Evolutionary conservation across 1,140 invertebrate species (phyloP).

Genomic region (Delia radicum): DNA sequence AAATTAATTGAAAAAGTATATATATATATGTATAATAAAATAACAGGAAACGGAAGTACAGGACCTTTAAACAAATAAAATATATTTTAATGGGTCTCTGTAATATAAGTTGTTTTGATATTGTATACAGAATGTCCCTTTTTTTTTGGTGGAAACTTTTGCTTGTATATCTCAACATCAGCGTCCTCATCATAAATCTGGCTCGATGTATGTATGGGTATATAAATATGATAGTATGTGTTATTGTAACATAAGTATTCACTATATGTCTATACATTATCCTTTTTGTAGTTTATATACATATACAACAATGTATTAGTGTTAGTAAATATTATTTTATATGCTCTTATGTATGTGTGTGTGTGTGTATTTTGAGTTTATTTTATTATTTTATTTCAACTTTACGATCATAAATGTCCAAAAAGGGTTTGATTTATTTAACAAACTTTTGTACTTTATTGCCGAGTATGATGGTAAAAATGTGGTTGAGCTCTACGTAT

Average conservation of each 20-base stretch:
- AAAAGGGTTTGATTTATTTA: slow-evolving; percentile 50
- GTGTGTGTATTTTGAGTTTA: not conserved
- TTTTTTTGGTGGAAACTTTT: too few species aligned
- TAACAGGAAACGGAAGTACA: too few species aligned
- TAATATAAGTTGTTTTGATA: too few species aligned
- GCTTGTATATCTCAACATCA: not conserved
- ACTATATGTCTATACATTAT: not conserved
- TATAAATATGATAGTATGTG: not conserved
- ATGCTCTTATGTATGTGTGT: not conserved
- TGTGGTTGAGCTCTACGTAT: slow-evolving; percentile 25
- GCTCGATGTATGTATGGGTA: not conserved
- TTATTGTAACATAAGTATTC: not conserved
- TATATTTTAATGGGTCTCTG: too few species aligned
- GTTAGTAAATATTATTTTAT: not conserved
- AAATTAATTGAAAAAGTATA: too few species aligned
- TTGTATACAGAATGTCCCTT: too few species aligned
- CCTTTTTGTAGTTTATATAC: not conserved
- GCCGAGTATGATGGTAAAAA: slow-evolving; percentile 28
- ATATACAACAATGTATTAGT: not conserved
- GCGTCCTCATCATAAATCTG: not conserved
- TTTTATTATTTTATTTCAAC: slow-evolving; percentile 41
- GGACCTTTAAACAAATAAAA: too few species aligned
- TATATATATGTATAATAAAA: too few species aligned
- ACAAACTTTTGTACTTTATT: slow-evolving; percentile 43
- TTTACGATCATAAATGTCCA: slow-evolving; percentile 54